Base-by-base conservation (phyloP, 2,113 vertebrate genomes). In the Monopterus albus region DNA sequence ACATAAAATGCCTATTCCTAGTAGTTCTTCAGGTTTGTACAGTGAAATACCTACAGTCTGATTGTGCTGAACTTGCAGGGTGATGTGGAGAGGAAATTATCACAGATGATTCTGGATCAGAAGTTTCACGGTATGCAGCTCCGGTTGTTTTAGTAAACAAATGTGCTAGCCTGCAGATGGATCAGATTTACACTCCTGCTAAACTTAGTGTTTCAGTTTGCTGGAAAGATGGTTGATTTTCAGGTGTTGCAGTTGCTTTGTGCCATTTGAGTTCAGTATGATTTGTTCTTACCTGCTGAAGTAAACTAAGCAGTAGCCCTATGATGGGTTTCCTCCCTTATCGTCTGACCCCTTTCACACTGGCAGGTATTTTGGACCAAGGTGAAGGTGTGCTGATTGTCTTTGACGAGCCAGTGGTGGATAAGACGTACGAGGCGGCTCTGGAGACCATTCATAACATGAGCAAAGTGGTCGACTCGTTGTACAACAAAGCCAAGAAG, bases 401-500 rank as follows among this genome's bases (percentile, higher is more conserved):
- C 77, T 98, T 97, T 0, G 95, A 97, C 0, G 96, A 98, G 79
- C 97, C 96, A 23, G 94, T 94, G 0, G 96, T 98, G 92, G 96
- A 98, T 93, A 98, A 96, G 92, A 97, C 97, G 0, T 98, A 98
- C 0, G 96, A 96, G 91, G 95, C 95, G 2, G 95, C 96, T 64
- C 93, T 98, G 78, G 97, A 98, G 92, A 98, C 96, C 45, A 96
- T 98, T 82, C 96, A 98, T 89, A 98, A 97, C 81, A 97, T 98
- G 96, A 98, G 97, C 83, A 98, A 96, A 95, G 97, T 98, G 91
- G 97, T 98, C 79, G 97, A 98, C 94, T 97, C 97, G 2, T 96
- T 98, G 84, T 98, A 98, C 95, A 98, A 96, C 95, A 98, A 98
- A 95, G 97, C 97, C 92, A 98, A 98, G 94, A 98, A 97, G 85